These are phyloP conservation scores for Lophochroa leadbeateri DNA, from an alignment of 2,113 vertebrate genomes.

Conservation along the genomic window DNA sequence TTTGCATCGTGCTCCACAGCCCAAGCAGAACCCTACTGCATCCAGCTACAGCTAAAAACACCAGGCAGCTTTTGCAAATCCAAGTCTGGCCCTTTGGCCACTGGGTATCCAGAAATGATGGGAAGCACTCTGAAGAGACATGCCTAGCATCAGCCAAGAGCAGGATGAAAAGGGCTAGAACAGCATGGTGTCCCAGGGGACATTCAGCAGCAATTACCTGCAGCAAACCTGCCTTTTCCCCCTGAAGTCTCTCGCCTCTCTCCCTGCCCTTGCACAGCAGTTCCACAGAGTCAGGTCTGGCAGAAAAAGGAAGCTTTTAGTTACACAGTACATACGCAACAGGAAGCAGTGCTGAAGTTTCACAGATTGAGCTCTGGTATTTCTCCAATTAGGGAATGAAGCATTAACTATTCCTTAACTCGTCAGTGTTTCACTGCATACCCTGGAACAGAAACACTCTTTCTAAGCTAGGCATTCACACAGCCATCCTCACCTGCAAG, in stretches of 20 bases:
- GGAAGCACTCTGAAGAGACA: neutral
- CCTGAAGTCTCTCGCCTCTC: neutral
- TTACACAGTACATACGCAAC: neutral
- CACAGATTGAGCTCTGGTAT: neutral
- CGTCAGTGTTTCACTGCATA: neutral
- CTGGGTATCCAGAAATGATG: neutral
- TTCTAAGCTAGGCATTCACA: neutral
- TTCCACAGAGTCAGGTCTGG: neutral
- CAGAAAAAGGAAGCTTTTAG: neutral
- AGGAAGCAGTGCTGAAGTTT: neutral
- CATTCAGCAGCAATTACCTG: neutral
- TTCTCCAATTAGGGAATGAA: neutral
- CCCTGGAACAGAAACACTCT: neutral
- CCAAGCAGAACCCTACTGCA: neutral
- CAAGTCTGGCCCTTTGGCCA: neutral
- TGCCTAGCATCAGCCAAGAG: neutral
- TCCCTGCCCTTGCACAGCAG: rapidly evolving
- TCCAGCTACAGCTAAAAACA: neutral
- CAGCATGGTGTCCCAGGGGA: neutral
- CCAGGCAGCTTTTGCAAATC: neutral
- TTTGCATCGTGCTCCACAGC: neutral
- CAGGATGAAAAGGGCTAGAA: neutral
- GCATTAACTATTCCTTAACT: neutral
- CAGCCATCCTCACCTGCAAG: neutral
- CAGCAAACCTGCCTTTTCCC: neutral